A percentile compares a stretch with the other conserved stretches of the same genome.
Conservation (phyloP, 2,797 vertebrate species). For the Xiphorhynchus erythropygius region DNA sequence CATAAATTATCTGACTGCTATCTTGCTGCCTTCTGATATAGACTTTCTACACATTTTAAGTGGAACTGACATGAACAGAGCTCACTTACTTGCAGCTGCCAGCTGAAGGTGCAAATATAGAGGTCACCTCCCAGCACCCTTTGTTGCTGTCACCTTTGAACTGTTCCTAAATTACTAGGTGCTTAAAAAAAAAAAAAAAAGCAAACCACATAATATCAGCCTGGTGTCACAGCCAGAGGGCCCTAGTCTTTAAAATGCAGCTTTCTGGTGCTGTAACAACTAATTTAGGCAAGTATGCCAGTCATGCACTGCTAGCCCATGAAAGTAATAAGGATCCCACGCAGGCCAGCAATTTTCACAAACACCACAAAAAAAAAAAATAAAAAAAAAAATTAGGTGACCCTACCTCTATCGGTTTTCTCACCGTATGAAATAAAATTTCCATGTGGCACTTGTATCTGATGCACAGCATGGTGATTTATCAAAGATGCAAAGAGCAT, state of each 20-base stretch:
- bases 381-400: constrained; percentile 83
- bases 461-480: constrained; percentile 98
- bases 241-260: constrained; percentile 70
- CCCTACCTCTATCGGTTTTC: constrained; percentile 89
- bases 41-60: constrained; percentile 85
- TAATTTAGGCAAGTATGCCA: constrained; percentile 80
- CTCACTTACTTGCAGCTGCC: constrained; percentile 78
- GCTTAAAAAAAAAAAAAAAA: constrained; percentile 31
- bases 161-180: constrained; percentile 78
- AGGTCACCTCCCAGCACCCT: constrained; percentile 77
- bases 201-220: not conserved
- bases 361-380: constrained; percentile 52
- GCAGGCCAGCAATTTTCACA: constrained; percentile 81
- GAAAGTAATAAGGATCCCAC: constrained; percentile 80
- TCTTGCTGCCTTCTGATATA: constrained; percentile 89
- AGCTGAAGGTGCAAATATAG: constrained; percentile 78
- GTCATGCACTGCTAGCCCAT: constrained; percentile 75
- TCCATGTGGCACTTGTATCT: constrained; percentile 96
- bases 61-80: constrained; percentile 82
- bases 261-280: constrained; percentile 75
- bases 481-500: constrained; percentile 99
- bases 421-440: constrained; percentile 97
- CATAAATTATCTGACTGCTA: constrained; percentile 97
- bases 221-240: constrained; percentile 62
- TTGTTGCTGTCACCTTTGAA: constrained; percentile 81